These are phyloP conservation scores for Oryzias sinensis DNA, from an alignment of 2,797 vertebrate genomes.

Conservation along the genomic window DNA sequence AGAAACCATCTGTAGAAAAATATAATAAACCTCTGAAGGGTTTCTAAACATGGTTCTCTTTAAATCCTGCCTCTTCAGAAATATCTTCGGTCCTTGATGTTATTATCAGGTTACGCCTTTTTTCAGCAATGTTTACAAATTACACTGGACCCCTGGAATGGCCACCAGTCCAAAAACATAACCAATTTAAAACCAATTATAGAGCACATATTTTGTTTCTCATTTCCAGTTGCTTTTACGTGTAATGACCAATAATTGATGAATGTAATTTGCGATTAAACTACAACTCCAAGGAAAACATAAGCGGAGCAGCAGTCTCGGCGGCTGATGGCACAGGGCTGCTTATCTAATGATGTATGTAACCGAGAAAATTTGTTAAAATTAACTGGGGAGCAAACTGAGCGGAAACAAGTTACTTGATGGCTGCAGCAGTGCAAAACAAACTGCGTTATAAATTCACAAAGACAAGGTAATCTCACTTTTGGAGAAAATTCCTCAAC, in stretches of 20 bases:
- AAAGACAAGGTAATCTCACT: conserved; percentile 25
- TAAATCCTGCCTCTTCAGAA: too few relatives aligned
- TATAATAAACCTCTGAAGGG: too few relatives aligned
- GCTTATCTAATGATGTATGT: conserved; percentile 16
- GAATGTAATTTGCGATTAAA: conserved; percentile 42
- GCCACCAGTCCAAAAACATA: conserved; percentile 25
- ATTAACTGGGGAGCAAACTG: conserved; percentile 14
- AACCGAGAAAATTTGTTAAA: conserved; percentile 20
- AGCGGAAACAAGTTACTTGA: conserved; percentile 25
- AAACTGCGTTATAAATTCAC: conserved; percentile 28
- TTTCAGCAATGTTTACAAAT: background rate
- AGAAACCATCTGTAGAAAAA: too few relatives aligned
- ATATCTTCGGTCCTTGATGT: too few relatives aligned
- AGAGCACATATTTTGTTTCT: conserved; percentile 18
- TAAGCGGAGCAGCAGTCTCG: conserved; percentile 19
- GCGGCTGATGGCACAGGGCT: conserved; percentile 11
- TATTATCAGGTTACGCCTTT: background rate
- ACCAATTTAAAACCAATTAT: conserved; percentile 40
- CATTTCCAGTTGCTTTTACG: conserved; percentile 34
- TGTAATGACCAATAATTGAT: conserved; percentile 24
- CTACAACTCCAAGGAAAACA: conserved; percentile 18
- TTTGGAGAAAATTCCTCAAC: conserved; percentile 26
- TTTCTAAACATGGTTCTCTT: too few relatives aligned
- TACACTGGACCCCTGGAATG: conserved; percentile 3
- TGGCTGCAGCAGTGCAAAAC: background rate